Evolutionary conservation across 2,113 vertebrate species (phyloP), one percentile per base, ranked within the genome.

Genomic region (Neopipo cinnamomea): DNA sequence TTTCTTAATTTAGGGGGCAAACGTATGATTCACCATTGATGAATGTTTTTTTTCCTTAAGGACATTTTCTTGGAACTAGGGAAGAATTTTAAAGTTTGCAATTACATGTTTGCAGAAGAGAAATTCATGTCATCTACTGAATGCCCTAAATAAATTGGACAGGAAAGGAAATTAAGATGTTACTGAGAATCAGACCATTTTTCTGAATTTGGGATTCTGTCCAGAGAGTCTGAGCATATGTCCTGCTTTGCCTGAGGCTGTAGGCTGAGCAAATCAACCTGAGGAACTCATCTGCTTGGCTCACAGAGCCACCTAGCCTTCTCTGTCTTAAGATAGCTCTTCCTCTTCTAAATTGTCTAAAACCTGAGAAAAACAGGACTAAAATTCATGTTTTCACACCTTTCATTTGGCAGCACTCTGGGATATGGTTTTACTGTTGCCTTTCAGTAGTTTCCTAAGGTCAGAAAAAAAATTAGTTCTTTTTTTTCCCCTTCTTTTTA

Each of bases 111-210:
- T 91, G 55, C 41, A 58, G 87, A 83, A 89, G 35, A 91, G 56
- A 67, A 89, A 63, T 76, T 82, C 56, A 27, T 87, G 37, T 92
- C 31, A 72, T 86, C 59, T 84, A 14, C 70, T 67, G 81, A 92
- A 85, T 86, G 75, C 71, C 62, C 58, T 89, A 88, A 89, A 76
- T 91, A 75, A 89, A 81, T 91, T 66, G 62, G 88, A 82, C 55
- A 93, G 87, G 82, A 89, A 71, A 83, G 55, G 67, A 90, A 92
- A 95, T 94, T 22, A 93, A 96, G 88, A 68, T 80, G 31, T 80
- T 96, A 65, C 61, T 74, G 76, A 79, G 75, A 90, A 63, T 91
- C 63, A 91, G 56, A 37, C n/a, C 9, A 24, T 93, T 95, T 93
- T 93, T 88, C 82, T 90, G 52, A 83, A 37, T 55, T 31, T 50